Percentiles rank a stretch among this genome's conserved stretches.
Evolutionary conservation across 1,140 invertebrate genomes (phyloP).

Genomic region (Ips nitidus): DNA sequence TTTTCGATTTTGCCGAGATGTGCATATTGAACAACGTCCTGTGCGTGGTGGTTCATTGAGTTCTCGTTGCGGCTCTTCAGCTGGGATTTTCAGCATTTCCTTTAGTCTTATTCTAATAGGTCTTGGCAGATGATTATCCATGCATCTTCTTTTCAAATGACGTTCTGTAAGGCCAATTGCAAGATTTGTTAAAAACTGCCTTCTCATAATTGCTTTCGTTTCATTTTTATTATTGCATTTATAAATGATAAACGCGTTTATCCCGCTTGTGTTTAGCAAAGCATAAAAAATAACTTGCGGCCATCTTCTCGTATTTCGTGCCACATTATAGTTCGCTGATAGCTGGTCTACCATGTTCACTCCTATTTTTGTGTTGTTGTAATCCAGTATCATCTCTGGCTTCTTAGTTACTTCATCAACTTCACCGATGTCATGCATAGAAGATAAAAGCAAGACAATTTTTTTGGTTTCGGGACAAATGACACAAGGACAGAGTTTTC

Average conservation of each 20-base stretch:
- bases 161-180: neutral
- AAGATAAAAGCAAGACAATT: slow-evolving; percentile 8
- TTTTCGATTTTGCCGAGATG: slow-evolving; percentile 6
- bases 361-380: no score
- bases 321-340: slow-evolving; percentile 37
- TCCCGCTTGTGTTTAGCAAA: neutral
- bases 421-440: slow-evolving; percentile 6
- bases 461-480: slow-evolving; percentile 14
- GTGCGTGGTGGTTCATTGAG: slow-evolving; percentile 25
- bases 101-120: slow-evolving; percentile 20
- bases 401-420: slow-evolving; percentile 3
- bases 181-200: neutral
- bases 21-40: neutral
- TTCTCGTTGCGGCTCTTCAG: slow-evolving; percentile 11
- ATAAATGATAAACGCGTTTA: slow-evolving; percentile 5
- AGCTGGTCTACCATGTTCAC: no score
- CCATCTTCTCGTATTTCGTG: slow-evolving; percentile 46
- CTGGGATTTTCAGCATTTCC: slow-evolving; percentile 4
- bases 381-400: neutral
- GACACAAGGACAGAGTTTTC: slow-evolving; percentile 4
- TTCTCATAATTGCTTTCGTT: neutral
- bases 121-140: neutral
- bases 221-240: slow-evolving; percentile 10
- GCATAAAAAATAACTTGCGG: slow-evolving; percentile 45
- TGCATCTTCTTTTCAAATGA: neutral